Evolutionary conservation across 2,113 vertebrate genomes (phyloP).

Genomic region (Aspidoscelis tigris): DNA sequence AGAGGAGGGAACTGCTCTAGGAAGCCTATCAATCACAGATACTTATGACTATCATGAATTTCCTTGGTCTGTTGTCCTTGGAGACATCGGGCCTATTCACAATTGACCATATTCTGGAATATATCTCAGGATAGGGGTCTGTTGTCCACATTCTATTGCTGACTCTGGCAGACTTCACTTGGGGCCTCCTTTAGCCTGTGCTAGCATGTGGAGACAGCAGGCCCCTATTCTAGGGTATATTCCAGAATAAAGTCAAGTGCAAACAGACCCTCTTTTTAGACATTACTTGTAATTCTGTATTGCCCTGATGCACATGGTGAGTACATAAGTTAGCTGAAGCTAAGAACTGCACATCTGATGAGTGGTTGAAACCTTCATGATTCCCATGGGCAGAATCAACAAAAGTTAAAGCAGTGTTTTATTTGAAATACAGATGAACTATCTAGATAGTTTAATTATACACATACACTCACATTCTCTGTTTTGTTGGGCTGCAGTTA

Average conservation of each 20-base stretch:
- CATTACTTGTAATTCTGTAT: neutral
- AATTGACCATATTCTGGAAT: too few species aligned
- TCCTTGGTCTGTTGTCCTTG: neutral
- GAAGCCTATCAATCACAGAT: neutral
- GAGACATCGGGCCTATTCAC: neutral
- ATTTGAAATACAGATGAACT: neutral
- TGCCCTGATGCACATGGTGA: neutral
- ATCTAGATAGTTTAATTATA: neutral
- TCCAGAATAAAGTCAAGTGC: too few species aligned
- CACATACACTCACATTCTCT: too few species aligned
- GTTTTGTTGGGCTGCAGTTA: neutral
- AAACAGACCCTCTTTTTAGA: neutral
- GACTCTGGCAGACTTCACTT: too few species aligned
- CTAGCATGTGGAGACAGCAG: too few species aligned
- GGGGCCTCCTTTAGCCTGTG: too few species aligned
- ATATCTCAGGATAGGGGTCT: too few species aligned
- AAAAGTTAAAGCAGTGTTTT: neutral
- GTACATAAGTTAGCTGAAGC: neutral
- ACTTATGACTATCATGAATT: neutral
- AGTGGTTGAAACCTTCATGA: neutral
- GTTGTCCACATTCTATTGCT: too few species aligned
- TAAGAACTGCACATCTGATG: neutral
- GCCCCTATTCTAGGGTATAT: too few species aligned
- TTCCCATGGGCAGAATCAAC: neutral
- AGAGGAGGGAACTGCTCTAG: neutral